Percentiles rank a stretch among this genome's conserved stretches.
Conservation (phyloP, 2,888 invertebrate genomes). For the Panzeria rudis region DNA sequence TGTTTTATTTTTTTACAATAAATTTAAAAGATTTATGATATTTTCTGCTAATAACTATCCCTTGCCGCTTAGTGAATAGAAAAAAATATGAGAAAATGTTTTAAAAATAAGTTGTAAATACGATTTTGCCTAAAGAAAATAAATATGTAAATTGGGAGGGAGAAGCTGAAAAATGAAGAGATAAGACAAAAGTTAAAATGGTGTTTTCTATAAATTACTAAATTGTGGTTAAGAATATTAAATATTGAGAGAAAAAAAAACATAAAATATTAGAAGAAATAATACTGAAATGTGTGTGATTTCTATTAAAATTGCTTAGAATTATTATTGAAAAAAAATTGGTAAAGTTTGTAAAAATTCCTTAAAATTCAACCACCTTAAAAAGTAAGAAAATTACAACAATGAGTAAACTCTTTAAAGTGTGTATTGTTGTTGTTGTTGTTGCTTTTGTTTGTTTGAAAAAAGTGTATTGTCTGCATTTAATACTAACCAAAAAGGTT, state of each 20-base stretch:
- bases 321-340: background rate
- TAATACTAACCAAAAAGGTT: slow-evolving; percentile 45
- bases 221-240: background rate
- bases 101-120: slow-evolving; percentile 55
- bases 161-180: background rate
- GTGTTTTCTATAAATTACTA: slow-evolving; percentile 5
- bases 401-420: slow-evolving; percentile 39
- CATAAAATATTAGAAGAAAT: background rate
- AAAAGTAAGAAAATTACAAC: slow-evolving; percentile 14
- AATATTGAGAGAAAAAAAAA: background rate
- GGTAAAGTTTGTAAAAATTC: slow-evolving; percentile 29
- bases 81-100: slow-evolving; percentile 35
- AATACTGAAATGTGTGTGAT: background rate
- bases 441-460: slow-evolving; percentile 37
- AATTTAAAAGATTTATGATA: slow-evolving; percentile 35
- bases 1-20: slow-evolving; percentile 46
- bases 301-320: background rate
- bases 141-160: slow-evolving; percentile 27
- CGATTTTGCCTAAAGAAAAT: slow-evolving; percentile 59
- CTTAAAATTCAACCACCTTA: slow-evolving; percentile 61
- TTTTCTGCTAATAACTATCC: slow-evolving; percentile 18
- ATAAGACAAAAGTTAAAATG: slow-evolving; percentile 27
- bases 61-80: slow-evolving; percentile 57
- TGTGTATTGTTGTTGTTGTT: slow-evolving; percentile 25
- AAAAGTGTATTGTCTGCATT: slow-evolving; percentile 50